Evolutionary conservation across 2,797 vertebrate species (phyloP).

Genomic region (Cottoperca gobio): DNA sequence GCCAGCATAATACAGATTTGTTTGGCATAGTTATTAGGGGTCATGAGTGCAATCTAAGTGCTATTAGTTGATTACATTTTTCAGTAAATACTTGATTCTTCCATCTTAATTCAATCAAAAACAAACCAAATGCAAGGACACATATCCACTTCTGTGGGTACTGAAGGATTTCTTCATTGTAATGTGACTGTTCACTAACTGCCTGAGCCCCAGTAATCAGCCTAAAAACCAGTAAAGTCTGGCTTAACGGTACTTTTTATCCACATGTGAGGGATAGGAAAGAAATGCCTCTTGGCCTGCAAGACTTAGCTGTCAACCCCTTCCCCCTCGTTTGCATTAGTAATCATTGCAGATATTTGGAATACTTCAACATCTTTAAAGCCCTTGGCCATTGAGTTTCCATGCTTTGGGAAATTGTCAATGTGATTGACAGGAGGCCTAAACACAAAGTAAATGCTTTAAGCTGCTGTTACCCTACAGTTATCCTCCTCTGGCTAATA

Average conservation of each 20-base stretch:
- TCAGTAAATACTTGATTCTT: no score
- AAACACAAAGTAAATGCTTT: slow-evolving; percentile 22
- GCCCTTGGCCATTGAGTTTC: slow-evolving; percentile 11
- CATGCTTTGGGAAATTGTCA: slow-evolving; percentile 22
- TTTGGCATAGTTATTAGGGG: no score
- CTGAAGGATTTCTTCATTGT: slow-evolving; percentile 17
- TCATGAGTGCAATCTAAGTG: background rate
- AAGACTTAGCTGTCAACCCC: slow-evolving; percentile 43
- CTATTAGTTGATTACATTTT: background rate
- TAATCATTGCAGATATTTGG: slow-evolving; percentile 47
- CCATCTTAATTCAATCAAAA: background rate
- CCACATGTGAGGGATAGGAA: slow-evolving; percentile 58
- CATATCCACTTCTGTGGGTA: slow-evolving; percentile 1
- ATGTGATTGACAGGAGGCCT: slow-evolving; percentile 34
- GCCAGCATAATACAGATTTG: no score
- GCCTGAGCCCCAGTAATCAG: slow-evolving; percentile 48
- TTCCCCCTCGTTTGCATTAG: slow-evolving; percentile 32
- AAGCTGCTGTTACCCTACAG: slow-evolving; percentile 14
- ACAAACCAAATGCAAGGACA: background rate
- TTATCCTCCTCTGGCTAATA: slow-evolving; percentile 28
- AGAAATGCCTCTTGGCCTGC: slow-evolving; percentile 57
- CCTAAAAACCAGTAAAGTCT: slow-evolving; percentile 38
- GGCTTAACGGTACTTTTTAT: slow-evolving; percentile 28
- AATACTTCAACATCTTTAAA: slow-evolving; percentile 46
- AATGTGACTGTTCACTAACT: slow-evolving; percentile 25